Percentiles rank a stretch among this genome's conserved stretches.
These are phyloP conservation scores for Sminthurinus aureus DNA, from an alignment of 2,888 invertebrate genomes.

Conservation along the genomic window DNA sequence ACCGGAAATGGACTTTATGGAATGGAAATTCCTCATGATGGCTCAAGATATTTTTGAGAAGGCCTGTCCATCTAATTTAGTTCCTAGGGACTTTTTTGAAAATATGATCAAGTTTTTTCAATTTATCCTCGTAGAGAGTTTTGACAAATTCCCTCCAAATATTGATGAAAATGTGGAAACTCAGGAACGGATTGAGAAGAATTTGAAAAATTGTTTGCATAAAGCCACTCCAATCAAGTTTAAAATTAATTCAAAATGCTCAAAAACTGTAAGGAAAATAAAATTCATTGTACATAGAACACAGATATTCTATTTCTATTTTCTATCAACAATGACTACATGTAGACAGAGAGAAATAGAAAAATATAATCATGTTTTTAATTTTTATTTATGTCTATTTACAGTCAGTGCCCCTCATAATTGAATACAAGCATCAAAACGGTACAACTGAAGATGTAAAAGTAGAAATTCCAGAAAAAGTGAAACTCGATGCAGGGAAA, in stretches of 20 bases:
- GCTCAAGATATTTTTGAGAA: constrained; percentile 46
- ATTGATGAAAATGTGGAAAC: constrained; percentile 11
- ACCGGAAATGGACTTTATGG: constrained; percentile 41
- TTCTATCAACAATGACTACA: background rate
- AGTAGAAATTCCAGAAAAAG: constrained; percentile 14
- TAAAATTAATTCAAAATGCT: constrained; percentile 37
- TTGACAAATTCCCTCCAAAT: constrained; percentile 27
- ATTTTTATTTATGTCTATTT: no score
- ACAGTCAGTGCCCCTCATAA: background rate
- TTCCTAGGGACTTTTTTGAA: constrained; percentile 45
- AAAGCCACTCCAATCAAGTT: constrained; percentile 43
- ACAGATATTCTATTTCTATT: no score
- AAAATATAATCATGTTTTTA: no score
- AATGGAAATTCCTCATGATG: constrained; percentile 48
- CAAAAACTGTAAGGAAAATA: constrained; percentile 30
- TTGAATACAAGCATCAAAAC: background rate
- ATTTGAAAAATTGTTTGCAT: constrained; percentile 33
- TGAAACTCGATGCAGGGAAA: constrained; percentile 19
- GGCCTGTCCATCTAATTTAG: constrained; percentile 47
- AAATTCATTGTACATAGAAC: background rate
- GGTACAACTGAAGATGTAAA: background rate
- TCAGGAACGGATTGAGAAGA: background rate
- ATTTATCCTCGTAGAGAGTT: constrained; percentile 46
- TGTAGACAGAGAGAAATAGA: no score
- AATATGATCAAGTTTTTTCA: constrained; percentile 48